phyloP scores from a whole-genome alignment of 2,113 vertebrate species.

The Callocephalon fimbriatum region DNA sequence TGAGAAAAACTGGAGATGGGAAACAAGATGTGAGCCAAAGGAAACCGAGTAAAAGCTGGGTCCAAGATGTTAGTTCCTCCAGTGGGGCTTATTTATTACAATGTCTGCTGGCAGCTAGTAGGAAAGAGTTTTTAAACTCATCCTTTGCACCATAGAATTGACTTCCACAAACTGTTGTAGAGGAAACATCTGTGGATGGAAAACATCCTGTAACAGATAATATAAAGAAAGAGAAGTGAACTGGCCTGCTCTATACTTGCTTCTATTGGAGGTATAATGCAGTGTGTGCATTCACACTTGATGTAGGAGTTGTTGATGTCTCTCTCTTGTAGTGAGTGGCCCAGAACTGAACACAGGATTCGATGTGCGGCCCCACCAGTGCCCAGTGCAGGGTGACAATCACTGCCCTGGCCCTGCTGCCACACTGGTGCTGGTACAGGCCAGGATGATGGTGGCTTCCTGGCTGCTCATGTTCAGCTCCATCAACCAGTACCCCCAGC shows the following conservation, averaged over 20 bases:
- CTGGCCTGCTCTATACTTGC: neutral
- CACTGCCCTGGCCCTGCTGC: no score
- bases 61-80: neutral
- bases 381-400: no score
- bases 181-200: slow-evolving; percentile 48
- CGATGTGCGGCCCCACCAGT: no score
- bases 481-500: no score
- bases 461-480: no score
- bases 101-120: neutral
- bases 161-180: neutral
- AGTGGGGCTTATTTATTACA: neutral
- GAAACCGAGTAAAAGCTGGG: neutral
- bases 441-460: no score
- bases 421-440: no score
- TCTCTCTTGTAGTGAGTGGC: neutral
- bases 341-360: no score
- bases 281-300: neutral
- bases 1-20: neutral
- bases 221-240: slow-evolving; percentile 3
- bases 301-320: neutral
- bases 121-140: neutral
- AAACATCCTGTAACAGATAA: slow-evolving; percentile 43
- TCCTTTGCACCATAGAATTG: neutral
- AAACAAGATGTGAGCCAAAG: neutral
- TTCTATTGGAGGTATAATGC: neutral